These are phyloP conservation scores for Zeugodacus cucurbitae DNA, from an alignment of 1,140 invertebrate species.

Conservation along the genomic window DNA sequence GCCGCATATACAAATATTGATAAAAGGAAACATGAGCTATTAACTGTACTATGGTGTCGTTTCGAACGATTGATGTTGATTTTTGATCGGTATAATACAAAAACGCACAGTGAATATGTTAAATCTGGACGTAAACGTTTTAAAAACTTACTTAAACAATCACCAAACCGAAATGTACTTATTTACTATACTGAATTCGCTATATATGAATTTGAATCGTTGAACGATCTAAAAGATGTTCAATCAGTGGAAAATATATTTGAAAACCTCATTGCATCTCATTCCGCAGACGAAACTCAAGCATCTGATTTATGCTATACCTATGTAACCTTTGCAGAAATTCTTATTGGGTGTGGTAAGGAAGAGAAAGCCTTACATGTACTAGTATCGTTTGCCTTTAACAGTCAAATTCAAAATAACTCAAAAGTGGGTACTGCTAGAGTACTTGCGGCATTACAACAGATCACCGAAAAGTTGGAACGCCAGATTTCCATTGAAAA, in stretches of 20 bases:
- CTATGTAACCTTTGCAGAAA: conserved; percentile 52
- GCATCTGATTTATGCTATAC: conserved; percentile 48
- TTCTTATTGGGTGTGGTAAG: conserved; percentile 45
- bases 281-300: conserved; percentile 52
- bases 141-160: conserved; percentile 70
- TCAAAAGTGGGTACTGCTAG: not conserved
- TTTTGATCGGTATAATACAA: conserved; percentile 67
- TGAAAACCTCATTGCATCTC: conserved; percentile 59
- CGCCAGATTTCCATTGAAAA: conserved; percentile 43
- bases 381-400: not conserved
- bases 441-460: conserved; percentile 43
- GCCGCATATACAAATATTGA: conserved; percentile 56
- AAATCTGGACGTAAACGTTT: conserved; percentile 69
- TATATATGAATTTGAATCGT: conserved; percentile 70
- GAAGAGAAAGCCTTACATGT: not conserved
- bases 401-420: not conserved
- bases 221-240: conserved; percentile 65
- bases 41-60: conserved; percentile 72
- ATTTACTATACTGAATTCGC: conserved; percentile 73
- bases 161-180: conserved; percentile 70
- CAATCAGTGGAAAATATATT: conserved; percentile 62
- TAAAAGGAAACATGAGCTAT: conserved; percentile 64
- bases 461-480: conserved; percentile 41
- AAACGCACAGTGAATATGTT: conserved; percentile 59
- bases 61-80: conserved; percentile 71